A percentile compares a stretch with the other conserved stretches of the same genome.
Conservation (phyloP, 2,888 invertebrate genomes). For the Apamea sordens region DNA sequence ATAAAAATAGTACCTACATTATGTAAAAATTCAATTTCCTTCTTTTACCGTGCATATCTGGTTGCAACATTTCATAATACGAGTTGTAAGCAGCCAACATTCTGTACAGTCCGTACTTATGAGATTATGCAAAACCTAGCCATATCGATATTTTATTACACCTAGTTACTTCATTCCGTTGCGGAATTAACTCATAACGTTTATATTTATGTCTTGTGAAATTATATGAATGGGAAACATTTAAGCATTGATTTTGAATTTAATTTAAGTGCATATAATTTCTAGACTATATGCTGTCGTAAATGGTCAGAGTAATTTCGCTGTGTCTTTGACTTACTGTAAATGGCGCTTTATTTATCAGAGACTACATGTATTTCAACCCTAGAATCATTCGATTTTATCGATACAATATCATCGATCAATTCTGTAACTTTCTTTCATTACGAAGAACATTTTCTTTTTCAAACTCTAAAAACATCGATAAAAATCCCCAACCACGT, state of each 20-base stretch:
- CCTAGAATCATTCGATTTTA: not conserved
- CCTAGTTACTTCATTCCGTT: constrained; percentile 38
- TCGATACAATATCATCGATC: not conserved
- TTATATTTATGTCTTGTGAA: constrained; percentile 33
- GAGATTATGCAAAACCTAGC: constrained; percentile 49
- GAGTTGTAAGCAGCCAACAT: constrained; percentile 3
- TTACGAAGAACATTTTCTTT: too few species aligned
- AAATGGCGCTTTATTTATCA: not conserved
- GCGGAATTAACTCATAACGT: constrained; percentile 24
- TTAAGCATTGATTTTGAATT: constrained; percentile 16
- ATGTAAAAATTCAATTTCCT: constrained; percentile 11
- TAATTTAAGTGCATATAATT: constrained; percentile 4
- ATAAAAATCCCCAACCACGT: constrained; percentile 23
- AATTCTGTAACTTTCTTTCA: not conserved
- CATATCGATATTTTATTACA: constrained; percentile 62
- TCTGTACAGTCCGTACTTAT: constrained; percentile 11
- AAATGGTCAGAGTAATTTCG: not conserved
- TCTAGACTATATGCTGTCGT: not conserved
- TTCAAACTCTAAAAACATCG: constrained; percentile 42
- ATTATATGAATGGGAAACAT: constrained; percentile 24
- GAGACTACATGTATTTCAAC: not conserved
- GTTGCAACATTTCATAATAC: constrained; percentile 17
- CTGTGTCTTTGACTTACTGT: not conserved
- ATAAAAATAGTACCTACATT: too few species aligned
- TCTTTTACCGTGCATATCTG: not conserved